A percentile compares a stretch with the other conserved stretches of the same genome.
Evolutionary conservation across 2,797 vertebrate species (phyloP).

Genomic region (Carapus acus): DNA sequence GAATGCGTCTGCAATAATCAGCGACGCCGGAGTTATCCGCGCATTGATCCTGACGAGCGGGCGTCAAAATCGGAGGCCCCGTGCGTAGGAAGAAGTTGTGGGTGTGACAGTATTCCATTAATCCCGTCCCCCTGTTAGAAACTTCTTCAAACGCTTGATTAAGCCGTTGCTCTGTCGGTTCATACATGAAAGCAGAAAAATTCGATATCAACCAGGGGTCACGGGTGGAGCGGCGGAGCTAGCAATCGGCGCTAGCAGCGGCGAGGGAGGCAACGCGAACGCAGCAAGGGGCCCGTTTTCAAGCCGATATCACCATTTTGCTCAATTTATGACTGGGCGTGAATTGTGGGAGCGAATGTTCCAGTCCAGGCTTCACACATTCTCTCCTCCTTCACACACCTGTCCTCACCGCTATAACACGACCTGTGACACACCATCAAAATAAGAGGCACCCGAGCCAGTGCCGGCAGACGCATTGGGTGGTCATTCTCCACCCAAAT

Average conservation of each 20-base stretch:
- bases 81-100: conserved; percentile 23
- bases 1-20: conserved; percentile 16
- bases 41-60: conserved; percentile 36
- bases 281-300: no score
- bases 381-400: conserved; percentile 14
- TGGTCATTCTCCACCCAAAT: conserved; percentile 33
- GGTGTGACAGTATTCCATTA: conserved; percentile 50
- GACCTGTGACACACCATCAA: conserved; percentile 1
- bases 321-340: conserved; percentile 17
- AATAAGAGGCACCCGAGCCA: not conserved
- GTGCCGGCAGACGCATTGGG: conserved; percentile 48
- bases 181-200: conserved; percentile 42
- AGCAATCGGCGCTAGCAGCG: conserved; percentile 17
- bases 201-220: conserved; percentile 26
- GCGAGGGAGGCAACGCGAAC: conserved; percentile 22
- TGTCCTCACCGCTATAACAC: conserved; percentile 1
- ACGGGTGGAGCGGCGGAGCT: conserved; percentile 27
- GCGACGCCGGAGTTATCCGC: conserved; percentile 17
- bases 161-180: conserved; percentile 26
- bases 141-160: conserved; percentile 49
- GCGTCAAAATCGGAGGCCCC: conserved; percentile 43
- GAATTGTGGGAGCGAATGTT: conserved; percentile 3
- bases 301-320: not conserved
- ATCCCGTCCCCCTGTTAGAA: conserved; percentile 40
- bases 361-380: conserved; percentile 15